Percentiles rank a stretch among this genome's conserved stretches.
Conservation (phyloP, 2,113 vertebrate genomes). For the Apaloderma vittatum region DNA sequence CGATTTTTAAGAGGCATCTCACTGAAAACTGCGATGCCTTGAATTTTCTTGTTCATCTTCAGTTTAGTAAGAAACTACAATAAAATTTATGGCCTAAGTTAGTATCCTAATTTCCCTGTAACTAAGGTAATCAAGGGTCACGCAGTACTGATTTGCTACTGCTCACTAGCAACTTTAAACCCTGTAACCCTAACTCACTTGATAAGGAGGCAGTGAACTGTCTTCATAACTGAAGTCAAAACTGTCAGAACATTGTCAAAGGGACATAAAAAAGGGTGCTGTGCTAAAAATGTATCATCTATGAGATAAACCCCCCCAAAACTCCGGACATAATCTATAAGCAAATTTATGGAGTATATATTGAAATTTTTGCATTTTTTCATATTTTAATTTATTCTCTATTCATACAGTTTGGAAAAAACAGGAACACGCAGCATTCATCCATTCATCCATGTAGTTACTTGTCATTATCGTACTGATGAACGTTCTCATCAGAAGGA, state of each 20-base stretch:
- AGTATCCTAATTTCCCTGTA: background rate
- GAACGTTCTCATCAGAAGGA: background rate
- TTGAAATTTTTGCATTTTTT: background rate
- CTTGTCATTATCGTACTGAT: background rate
- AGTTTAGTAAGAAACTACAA: background rate
- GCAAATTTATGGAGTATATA: background rate
- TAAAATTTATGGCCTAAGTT: background rate
- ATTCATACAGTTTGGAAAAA: background rate
- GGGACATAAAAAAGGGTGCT: background rate
- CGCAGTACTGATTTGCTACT: background rate
- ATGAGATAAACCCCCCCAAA: background rate
- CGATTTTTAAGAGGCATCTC: slow-evolving; percentile 5
- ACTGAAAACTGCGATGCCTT: background rate
- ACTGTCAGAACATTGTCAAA: background rate
- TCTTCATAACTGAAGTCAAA: background rate
- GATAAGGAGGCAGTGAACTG: background rate
- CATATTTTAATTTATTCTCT: background rate
- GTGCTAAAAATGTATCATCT: background rate
- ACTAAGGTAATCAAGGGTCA: background rate
- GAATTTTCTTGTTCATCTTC: background rate
- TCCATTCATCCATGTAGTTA: background rate
- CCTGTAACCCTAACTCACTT: background rate
- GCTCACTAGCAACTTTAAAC: background rate
- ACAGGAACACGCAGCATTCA: background rate
- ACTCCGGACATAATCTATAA: background rate